Evolutionary conservation across 2,797 vertebrate genomes (phyloP).

Genomic region (Nyctalus aviator): DNA sequence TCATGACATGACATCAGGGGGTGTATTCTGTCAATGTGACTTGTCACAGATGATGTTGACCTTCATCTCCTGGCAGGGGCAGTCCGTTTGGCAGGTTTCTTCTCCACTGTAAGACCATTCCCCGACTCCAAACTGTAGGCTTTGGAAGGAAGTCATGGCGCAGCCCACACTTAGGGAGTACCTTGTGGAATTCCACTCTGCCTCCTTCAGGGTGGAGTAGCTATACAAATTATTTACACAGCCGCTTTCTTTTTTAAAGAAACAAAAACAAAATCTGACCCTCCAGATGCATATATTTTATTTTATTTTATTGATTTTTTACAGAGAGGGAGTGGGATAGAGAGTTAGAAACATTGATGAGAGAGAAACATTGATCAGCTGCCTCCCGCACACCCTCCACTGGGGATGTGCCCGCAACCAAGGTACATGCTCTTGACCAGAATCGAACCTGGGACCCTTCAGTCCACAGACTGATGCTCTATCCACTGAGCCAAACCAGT

Average conservation of each 20-base stretch:
- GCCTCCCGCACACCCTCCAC: too few species aligned
- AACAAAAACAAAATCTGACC: conserved; percentile 5
- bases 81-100: not conserved
- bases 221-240: not conserved
- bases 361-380: too few species aligned
- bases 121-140: not conserved
- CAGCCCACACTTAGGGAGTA: not conserved
- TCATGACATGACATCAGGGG: not conserved
- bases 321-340: too few species aligned
- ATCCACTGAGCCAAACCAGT: too few species aligned
- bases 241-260: not conserved
- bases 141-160: fast-evolving
- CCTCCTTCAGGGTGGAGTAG: not conserved
- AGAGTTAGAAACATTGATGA: too few species aligned
- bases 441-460: too few species aligned
- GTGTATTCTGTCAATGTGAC: not conserved
- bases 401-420: too few species aligned
- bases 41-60: not conserved
- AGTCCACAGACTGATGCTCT: too few species aligned
- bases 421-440: too few species aligned
- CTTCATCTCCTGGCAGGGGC: not conserved
- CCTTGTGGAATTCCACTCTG: not conserved
- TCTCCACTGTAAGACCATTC: not conserved
- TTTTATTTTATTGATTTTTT: too few species aligned
- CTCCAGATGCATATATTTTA: not conserved